These are phyloP conservation scores for Baronia brevicornis DNA, from an alignment of 2,888 invertebrate species.

Conservation along the genomic window DNA sequence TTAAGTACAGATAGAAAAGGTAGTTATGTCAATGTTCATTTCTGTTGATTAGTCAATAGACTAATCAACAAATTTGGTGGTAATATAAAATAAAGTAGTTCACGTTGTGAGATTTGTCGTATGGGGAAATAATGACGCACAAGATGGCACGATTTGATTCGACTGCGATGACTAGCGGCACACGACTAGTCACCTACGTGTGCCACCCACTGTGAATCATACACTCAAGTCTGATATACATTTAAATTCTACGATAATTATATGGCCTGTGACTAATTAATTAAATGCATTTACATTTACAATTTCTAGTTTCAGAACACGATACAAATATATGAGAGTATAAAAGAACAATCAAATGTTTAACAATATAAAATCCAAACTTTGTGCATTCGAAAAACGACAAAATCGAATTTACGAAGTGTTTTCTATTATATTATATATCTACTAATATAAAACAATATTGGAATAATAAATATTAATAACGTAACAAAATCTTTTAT, in stretches of 20 bases:
- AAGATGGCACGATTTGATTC: slow-evolving; percentile 12
- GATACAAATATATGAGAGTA: not conserved
- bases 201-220: slow-evolving; percentile 13
- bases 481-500: no score
- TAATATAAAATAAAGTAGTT: not conserved
- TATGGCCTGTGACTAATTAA: not conserved
- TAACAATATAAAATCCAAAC: no score
- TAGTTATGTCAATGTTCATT: no score
- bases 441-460: not conserved
- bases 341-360: no score
- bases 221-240: no score
- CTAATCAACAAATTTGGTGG: not conserved
- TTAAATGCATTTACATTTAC: not conserved
- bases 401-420: no score
- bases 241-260: no score
- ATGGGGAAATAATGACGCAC: slow-evolving; percentile 9
- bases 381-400: no score
- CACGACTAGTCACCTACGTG: slow-evolving; percentile 1
- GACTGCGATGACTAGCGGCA: slow-evolving; percentile 11
- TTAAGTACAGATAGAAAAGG: no score
- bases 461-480: not conserved
- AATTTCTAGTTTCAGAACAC: not conserved
- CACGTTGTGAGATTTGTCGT: not conserved
- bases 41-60: no score
- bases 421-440: not conserved